Percentiles rank a stretch among this genome's conserved stretches.
phyloP scores from a whole-genome alignment of 2,888 invertebrate species.

The Rotaria socialis region DNA sequence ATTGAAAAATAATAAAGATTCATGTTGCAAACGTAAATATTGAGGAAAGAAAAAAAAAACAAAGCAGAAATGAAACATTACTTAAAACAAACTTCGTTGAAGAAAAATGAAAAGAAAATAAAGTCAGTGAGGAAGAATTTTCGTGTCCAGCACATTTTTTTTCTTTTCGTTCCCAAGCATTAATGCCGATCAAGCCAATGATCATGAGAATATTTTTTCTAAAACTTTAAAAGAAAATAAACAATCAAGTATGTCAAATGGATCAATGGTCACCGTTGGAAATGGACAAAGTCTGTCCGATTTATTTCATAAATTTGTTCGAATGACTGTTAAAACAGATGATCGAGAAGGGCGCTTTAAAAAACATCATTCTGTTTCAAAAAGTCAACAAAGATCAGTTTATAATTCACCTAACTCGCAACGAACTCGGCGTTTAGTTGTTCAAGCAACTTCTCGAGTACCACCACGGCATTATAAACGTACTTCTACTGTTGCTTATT shows the following conservation, averaged over 20 bases:
- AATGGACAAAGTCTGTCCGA: background rate
- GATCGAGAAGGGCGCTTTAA: background rate
- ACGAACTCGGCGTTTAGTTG: background rate
- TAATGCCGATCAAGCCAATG: background rate
- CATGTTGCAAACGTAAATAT: background rate
- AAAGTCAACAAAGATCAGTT: background rate
- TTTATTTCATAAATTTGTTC: conserved; percentile 35
- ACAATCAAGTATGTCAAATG: background rate
- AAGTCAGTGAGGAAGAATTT: background rate
- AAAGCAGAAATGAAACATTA: background rate
- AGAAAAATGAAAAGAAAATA: background rate
- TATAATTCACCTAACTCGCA: background rate
- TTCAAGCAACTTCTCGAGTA: background rate
- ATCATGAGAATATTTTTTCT: background rate
- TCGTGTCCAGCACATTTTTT: background rate
- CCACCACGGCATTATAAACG: background rate
- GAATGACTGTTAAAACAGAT: conserved; percentile 22
- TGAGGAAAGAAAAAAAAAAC: background rate
- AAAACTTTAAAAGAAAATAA: background rate
- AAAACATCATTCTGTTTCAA: background rate
- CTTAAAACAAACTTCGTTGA: conserved; percentile 21
- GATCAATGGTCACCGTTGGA: background rate
- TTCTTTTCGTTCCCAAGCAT: background rate
- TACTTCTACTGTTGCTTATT: background rate
- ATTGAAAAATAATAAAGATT: background rate